phyloP scores from a whole-genome alignment of 2,797 vertebrate genomes.

The Catamblyrhynchus diadema region DNA sequence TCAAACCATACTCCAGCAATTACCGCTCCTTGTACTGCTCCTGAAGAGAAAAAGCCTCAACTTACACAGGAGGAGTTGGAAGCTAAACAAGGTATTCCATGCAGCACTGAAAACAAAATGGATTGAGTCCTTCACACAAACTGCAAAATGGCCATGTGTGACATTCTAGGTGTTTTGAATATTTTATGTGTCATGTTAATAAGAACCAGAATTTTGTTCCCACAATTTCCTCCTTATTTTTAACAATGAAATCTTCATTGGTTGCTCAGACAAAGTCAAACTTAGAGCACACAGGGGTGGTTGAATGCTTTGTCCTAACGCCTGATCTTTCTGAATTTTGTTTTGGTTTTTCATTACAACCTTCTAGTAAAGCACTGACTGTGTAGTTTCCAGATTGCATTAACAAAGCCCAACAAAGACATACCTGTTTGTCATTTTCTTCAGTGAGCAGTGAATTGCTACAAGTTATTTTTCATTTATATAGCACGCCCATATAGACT shows the following conservation, averaged over 20 bases:
- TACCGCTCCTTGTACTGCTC: conserved; percentile 52
- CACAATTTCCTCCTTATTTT: neutral
- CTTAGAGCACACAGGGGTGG: neutral
- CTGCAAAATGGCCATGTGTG: neutral
- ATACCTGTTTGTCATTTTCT: neutral
- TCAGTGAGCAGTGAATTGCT: neutral
- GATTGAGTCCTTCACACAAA: neutral
- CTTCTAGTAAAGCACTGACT: neutral
- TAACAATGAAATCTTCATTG: neutral
- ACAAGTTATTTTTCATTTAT: neutral
- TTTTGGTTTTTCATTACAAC: neutral
- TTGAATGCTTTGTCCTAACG: neutral
- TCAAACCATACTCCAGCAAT: conserved; percentile 51
- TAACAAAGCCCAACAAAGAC: neutral
- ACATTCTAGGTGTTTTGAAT: neutral
- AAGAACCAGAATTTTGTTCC: neutral
- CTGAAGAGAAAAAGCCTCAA: conserved; percentile 88
- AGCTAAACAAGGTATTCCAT: conserved; percentile 91
- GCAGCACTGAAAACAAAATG: neutral
- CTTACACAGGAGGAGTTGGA: conserved; percentile 92
- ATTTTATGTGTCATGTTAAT: neutral
- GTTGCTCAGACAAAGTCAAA: neutral
- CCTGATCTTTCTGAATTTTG: neutral
- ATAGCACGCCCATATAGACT: neutral
- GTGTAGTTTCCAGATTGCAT: neutral